A percentile compares a stretch with the other conserved stretches of the same genome.
phyloP scores from a whole-genome alignment of 2,797 vertebrate species.

The Balearica regulorum region DNA sequence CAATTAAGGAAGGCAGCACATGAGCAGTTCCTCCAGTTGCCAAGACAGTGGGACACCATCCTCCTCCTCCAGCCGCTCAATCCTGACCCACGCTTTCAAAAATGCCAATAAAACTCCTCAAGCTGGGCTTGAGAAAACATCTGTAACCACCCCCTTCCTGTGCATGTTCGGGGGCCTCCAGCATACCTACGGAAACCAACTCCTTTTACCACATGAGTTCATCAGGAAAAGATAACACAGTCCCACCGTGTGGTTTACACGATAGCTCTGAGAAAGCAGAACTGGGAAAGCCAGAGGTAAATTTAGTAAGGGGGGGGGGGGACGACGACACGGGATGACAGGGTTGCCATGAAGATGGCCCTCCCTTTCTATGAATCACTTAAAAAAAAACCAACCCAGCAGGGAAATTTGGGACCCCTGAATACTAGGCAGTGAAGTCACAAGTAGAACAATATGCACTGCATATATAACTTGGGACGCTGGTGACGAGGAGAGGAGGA shows the following conservation, averaged over 20 bases:
- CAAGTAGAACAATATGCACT: not conserved
- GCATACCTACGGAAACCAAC: not conserved
- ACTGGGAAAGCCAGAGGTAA: not conserved
- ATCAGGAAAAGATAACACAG: not conserved
- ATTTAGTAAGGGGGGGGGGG: not conserved
- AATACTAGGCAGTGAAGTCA: not conserved
- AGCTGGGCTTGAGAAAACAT: not conserved
- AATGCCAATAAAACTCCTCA: not conserved
- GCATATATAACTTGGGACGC: not conserved
- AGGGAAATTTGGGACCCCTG: not conserved
- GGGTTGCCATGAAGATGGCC: not conserved
- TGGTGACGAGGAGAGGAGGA: not conserved
- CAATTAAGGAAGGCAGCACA: not conserved
- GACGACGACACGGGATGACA: too few relatives aligned
- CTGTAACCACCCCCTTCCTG: not conserved
- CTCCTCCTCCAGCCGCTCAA: not conserved
- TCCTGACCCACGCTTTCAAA: not conserved
- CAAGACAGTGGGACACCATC: not conserved
- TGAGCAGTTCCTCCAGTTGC: not conserved
- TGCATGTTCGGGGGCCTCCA: not conserved
- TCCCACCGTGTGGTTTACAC: not conserved
- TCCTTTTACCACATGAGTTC: not conserved
- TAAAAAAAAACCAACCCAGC: not conserved
- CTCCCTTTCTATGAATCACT: not conserved
- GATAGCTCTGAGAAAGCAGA: slow-evolving; percentile 8